Conservation (phyloP, 1,140 invertebrate species). For the Aphelenchoides besseyi region DNA sequence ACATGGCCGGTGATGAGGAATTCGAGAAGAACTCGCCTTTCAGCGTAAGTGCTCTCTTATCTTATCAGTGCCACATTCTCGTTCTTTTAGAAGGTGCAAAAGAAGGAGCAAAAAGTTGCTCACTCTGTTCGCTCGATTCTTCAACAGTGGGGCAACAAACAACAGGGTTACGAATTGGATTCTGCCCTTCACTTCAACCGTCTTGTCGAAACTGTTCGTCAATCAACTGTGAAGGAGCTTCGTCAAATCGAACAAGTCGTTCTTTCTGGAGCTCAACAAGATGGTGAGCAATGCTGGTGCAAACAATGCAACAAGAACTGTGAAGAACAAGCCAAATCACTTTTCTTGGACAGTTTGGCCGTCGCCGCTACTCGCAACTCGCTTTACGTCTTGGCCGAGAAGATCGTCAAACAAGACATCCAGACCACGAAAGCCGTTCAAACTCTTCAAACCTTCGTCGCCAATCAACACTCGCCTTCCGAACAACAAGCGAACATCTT, state of each 20-base stretch:
- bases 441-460: conserved; percentile 21
- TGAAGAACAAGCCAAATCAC: conserved; percentile 23
- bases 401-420: conserved; percentile 18
- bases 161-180: conserved; percentile 29
- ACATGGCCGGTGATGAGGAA: too few relatives aligned
- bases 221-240: conserved; percentile 36
- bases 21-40: background rate
- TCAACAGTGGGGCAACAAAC: background rate
- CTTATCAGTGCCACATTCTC: background rate
- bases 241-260: conserved; percentile 27
- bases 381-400: conserved; percentile 23
- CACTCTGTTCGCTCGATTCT: conserved; percentile 24
- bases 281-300: background rate
- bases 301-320: conserved; percentile 7
- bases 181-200: conserved; percentile 21
- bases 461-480: conserved; percentile 38
- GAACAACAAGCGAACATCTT: conserved; percentile 25
- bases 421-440: conserved; percentile 27
- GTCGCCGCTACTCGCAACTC: conserved; percentile 37
- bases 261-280: background rate
- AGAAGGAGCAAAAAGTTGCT: conserved; percentile 36
- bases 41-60: background rate
- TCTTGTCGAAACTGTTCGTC: conserved; percentile 38
- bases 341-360: conserved; percentile 33
- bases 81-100: background rate